Conservation (phyloP, 2,888 invertebrate species). For the Pollenia griseotomentosa region DNA sequence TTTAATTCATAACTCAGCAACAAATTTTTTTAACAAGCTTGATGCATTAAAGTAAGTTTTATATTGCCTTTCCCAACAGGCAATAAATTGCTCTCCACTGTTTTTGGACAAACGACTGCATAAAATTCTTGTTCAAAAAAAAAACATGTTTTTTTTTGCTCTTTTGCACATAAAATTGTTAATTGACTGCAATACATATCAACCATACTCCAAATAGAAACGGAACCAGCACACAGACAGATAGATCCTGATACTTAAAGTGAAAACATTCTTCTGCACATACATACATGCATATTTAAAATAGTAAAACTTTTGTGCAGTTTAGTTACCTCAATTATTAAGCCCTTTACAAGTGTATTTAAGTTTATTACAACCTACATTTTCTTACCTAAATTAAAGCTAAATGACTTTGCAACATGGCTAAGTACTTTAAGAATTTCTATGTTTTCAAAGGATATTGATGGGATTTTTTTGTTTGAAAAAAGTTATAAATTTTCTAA, state of each 20-base stretch:
- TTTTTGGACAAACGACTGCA: conserved; percentile 25
- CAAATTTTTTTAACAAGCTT: no score
- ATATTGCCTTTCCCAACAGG: neutral
- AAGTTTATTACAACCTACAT: conserved; percentile 63
- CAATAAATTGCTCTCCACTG: conserved; percentile 23
- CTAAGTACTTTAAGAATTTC: conserved; percentile 39
- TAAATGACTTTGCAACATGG: conserved; percentile 53
- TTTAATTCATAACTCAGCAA: no score
- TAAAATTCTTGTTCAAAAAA: neutral
- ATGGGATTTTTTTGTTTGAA: conserved; percentile 20
- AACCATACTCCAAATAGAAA: conserved; percentile 38
- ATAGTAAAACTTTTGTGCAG: conserved; percentile 19
- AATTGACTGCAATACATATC: conserved; percentile 68
- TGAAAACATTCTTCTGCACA: neutral
- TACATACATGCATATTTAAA: conserved; percentile 12
- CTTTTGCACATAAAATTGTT: conserved; percentile 63
- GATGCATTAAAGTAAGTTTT: no score
- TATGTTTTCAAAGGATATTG: conserved; percentile 35
- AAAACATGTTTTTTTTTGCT: conserved; percentile 17
- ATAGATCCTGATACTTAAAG: conserved; percentile 22
- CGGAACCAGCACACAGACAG: conserved; percentile 48
- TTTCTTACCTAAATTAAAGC: neutral
- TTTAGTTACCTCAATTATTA: conserved; percentile 65
- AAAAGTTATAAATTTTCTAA: conserved; percentile 45
- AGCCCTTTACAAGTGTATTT: conserved; percentile 61